Evolutionary conservation across 2,888 invertebrate genomes (phyloP), one percentile per base, ranked within the genome.

Genomic region (Cheilosia soror): DNA sequence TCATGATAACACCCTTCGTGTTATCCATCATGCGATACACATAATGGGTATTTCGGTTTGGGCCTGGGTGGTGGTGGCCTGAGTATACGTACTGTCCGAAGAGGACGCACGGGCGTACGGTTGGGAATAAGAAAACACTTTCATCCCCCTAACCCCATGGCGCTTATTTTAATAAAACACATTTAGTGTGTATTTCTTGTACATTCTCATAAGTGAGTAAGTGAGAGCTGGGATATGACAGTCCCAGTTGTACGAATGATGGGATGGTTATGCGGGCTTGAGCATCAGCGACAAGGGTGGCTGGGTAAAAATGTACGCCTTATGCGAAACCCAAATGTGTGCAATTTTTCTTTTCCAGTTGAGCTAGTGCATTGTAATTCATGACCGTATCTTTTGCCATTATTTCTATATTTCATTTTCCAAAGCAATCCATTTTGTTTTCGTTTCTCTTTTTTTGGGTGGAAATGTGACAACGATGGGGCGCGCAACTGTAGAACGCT

Each of bases 11-110:
- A 85, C 85, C 85, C 85, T 85, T 72, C 80, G 81, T 68, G 85
- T 81, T 85, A 85, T 85, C 81, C 81, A 81, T 85, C 85, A 85
- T 85, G 80, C 85, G 62, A 85, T 85, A 85, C 76, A 81, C 80
- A 77, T 85, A 85, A 85, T 85, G 81, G 85, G 55, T 79, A 71
- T 57, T 60, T 72, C 63, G 57, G 13, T 31, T 58, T 29, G 71
- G 58, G 51, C 25, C 3, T 60, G 37, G 33, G 37, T 25, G 53
- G 62, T 68, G 68, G 53, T 44, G 40, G 40, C 31, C 29, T 40
- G 55, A 49, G 57, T 49, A 27, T 53, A n/a, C 40, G 4, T 31
- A 47, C 29, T 2, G 68, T 79, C 79, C 72, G 37, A 62, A 71
- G 20, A 51, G 40, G 62, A 37, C 29, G 49, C 40, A 25, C 29